Percentiles rank a stretch among this genome's conserved stretches.
phyloP scores from a whole-genome alignment of 2,888 invertebrate genomes.

The Lepeophtheirus nordmannii region DNA sequence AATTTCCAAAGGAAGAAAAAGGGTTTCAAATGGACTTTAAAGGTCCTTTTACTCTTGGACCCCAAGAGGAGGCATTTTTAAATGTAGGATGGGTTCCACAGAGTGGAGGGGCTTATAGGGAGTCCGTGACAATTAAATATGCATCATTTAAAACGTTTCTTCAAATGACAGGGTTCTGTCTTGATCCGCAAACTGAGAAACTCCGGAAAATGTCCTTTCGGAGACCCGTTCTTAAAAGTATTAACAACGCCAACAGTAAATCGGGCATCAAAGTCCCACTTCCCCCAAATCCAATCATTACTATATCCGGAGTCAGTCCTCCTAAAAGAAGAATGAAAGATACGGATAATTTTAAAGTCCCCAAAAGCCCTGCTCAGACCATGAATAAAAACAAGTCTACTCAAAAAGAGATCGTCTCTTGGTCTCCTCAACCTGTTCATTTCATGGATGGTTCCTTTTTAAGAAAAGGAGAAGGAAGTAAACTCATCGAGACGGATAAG shows the following conservation, averaged over 20 bases:
- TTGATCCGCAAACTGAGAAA: background rate
- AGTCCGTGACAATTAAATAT: conserved; percentile 6
- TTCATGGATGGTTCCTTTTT: conserved; percentile 3
- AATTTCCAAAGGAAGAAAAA: conserved; percentile 17
- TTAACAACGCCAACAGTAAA: background rate
- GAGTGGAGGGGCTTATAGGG: background rate
- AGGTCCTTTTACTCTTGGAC: background rate
- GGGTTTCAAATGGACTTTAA: conserved; percentile 15
- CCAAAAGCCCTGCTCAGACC: background rate
- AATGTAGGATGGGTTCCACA: conserved; percentile 16
- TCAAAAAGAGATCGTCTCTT: background rate
- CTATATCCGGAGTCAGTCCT: background rate
- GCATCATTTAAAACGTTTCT: background rate
- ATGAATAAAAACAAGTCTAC: background rate
- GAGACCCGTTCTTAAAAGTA: background rate
- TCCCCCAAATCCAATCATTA: background rate
- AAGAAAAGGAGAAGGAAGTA: background rate
- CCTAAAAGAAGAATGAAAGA: background rate
- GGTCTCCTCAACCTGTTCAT: conserved; percentile 16
- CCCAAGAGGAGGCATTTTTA: background rate
- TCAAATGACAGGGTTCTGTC: background rate
- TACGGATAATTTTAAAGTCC: background rate
- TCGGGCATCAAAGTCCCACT: background rate
- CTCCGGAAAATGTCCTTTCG: background rate
- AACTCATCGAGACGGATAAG: background rate